Percentiles rank a stretch among this genome's conserved stretches.
These are phyloP conservation scores for Coilia nasus DNA, from an alignment of 2,797 vertebrate genomes.

Conservation along the genomic window DNA sequence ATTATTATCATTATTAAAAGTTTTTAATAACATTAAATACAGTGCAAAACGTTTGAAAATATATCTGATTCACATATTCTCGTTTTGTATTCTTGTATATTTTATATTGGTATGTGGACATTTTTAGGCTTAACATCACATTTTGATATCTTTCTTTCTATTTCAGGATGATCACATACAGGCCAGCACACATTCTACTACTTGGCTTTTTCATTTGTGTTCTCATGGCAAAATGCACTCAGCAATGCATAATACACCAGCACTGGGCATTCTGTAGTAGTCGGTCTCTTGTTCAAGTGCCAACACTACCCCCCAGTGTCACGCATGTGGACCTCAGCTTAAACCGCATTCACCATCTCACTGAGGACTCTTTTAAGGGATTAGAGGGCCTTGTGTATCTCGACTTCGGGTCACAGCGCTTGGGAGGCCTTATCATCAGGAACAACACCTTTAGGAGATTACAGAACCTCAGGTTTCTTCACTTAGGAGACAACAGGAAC, in stretches of 20 bases:
- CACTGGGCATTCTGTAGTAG: constrained; percentile 53
- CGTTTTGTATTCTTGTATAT: too few species aligned
- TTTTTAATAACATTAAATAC: too few species aligned
- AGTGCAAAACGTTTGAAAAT: too few species aligned
- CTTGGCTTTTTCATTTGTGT: constrained; percentile 48
- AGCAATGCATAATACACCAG: constrained; percentile 61
- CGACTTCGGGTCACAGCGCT: constrained; percentile 67
- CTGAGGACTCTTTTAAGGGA: constrained; percentile 69
- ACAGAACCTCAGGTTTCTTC: constrained; percentile 70
- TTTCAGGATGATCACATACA: constrained; percentile 60
- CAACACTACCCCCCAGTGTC: constrained; percentile 71
- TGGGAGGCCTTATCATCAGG: constrained; percentile 64
- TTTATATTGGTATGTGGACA: neutral
- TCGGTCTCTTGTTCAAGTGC: constrained; percentile 68
- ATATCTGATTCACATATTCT: too few species aligned
- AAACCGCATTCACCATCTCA: constrained; percentile 77
- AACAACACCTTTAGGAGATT: constrained; percentile 78
- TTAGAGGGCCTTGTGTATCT: constrained; percentile 69
- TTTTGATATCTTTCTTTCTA: constrained; percentile 39
- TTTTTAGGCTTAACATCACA: too few species aligned
- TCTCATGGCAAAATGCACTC: constrained; percentile 50
- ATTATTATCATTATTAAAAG: too few species aligned
- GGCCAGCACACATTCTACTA: constrained; percentile 52
- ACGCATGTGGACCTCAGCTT: constrained; percentile 67
- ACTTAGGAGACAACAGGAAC: constrained; percentile 65